Base-by-base conservation (phyloP, 1,140 invertebrate species). In the Panonychus citri region DNA sequence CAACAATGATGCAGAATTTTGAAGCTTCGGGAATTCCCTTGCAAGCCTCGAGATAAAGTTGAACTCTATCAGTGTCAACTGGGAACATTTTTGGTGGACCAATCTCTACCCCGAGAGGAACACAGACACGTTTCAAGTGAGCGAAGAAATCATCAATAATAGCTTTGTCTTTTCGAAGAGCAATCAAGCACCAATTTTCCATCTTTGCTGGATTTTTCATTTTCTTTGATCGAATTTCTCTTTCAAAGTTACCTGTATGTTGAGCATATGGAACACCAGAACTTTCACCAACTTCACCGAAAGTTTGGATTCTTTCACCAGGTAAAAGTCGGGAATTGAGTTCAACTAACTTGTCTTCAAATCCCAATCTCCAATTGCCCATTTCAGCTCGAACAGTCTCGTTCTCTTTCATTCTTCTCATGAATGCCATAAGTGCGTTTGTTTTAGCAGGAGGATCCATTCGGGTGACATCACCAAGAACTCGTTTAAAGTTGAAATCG, bases 381-480 rank as follows among this genome's bases (percentile, higher is more conserved):
- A 74, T 63, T 51, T 72, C 67, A 10, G 62, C 57, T 10, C 55
- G 63, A 17, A 71, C 68, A 49, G 71, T 66, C 50, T 63, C 46
- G 48, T 62, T 66, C 25, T 21, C 17, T 46, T 66, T 67, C 0
- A 73, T 64, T 57, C 61, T 61, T 15, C 65, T 43, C 0, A 71
- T 60, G 25, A 61, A 64, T 2, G 15, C 50, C 3, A 49, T 3
- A 27, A 61, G 42, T 43, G 55, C 55, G 1, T 17, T 42, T 13
- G 56, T 57, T 21, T 62, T 51, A 4, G 24, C n/a, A 8, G 3
- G 21, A 8, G 62, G 62, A 48, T 57, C 49, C 1, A 93, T 73
- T 60, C 81, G 71, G 0, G 85, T 91, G 56, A 81, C 76, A 0
- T 67, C 65, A 1, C 79, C 77, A 3, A 94, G 73, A 62, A 87